A percentile compares a stretch with the other conserved stretches of the same genome.
Evolutionary conservation across 2,113 vertebrate species (phyloP).

Genomic region (Sarotherodon lohbergeri): DNA sequence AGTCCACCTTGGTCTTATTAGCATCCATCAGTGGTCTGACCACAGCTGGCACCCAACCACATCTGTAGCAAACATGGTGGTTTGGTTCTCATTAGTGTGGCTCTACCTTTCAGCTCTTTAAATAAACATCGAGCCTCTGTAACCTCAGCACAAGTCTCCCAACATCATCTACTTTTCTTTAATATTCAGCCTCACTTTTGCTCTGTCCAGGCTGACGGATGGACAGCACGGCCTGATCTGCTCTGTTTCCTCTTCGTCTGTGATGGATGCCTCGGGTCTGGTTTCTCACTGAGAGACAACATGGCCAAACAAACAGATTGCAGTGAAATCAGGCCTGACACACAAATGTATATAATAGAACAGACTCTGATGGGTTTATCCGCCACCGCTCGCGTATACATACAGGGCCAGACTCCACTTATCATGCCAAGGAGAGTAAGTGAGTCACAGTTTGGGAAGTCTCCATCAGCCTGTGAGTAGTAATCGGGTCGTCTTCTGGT

Average conservation of each 20-base stretch:
- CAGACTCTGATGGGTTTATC: constrained; percentile 13
- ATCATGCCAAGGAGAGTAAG: constrained; percentile 29
- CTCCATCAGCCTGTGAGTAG: constrained; percentile 31
- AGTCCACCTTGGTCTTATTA: not conserved
- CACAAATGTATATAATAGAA: constrained; percentile 48
- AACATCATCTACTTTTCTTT: constrained; percentile 43
- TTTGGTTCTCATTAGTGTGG: constrained; percentile 68
- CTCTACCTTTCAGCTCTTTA: constrained; percentile 56
- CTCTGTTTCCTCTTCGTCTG: constrained; percentile 48
- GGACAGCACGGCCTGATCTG: constrained; percentile 53
- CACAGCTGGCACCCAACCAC: constrained; percentile 53
- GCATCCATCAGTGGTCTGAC: constrained; percentile 41
- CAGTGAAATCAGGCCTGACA: constrained; percentile 53
- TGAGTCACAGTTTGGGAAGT: constrained; percentile 26
- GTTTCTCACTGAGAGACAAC: constrained; percentile 57
- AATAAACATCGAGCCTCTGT: constrained; percentile 63
- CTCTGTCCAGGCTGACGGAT: constrained; percentile 42
- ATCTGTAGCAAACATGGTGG: constrained; percentile 61
- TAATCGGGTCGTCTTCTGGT: constrained; percentile 42
- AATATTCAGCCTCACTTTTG: constrained; percentile 11
- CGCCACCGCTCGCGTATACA: not conserved
- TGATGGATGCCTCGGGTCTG: constrained; percentile 58
- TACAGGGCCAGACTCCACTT: constrained; percentile 19
- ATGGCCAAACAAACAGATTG: constrained; percentile 68
- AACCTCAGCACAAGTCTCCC: constrained; percentile 44